Base-by-base conservation (phyloP, 2,797 vertebrate genomes). In the Busarellus nigricollis region DNA sequence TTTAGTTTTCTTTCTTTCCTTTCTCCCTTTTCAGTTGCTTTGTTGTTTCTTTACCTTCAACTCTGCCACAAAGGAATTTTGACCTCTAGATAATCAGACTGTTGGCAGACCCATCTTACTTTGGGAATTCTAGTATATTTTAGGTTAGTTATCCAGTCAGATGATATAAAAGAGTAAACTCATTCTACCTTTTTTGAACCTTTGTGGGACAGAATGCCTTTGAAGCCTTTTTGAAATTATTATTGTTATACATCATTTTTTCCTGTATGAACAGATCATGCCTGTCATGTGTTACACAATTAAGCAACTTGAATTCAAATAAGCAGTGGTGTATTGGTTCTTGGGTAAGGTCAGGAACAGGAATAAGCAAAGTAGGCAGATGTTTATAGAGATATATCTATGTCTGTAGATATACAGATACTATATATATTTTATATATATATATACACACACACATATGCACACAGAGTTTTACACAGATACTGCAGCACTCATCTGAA, bases 391-490 rank as follows among this genome's bases (percentile, higher is more conserved):
- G 13, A 57, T n/a, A 54, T 52, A 63, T 42, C 38, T 63, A 62
- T 42, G 17, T 62, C 28, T 62, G 18, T 42, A 28, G 15, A 49
- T 26, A 47, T 10, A 33, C 10, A 62, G 29, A 24, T 42, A 15
- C 16, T 59, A 8, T 42, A 11, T 59, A 24, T 44, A 6, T 50
- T 6, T 18, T 47, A 5, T 26, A n/a, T 59, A 29, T 62, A 12
- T 25, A 38, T 17, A 19, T 2, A 15, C 3, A 26, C 1, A 20
- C 9, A 22, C 2, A 15, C 2, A 44, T 6, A 31, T 5, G 13
- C 18, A 37, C 8, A 26, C 18, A n/a, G 5, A 31, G 22, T 72
- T 83, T 86, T 69, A 42, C 25, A 33, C 20, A 72, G 47, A 14
- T 81, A 38, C 13, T 42, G 31, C 63, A 72, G 40, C 35, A 38